Base-by-base conservation (phyloP, 1,140 invertebrate species). In the Pinna nobilis region DNA sequence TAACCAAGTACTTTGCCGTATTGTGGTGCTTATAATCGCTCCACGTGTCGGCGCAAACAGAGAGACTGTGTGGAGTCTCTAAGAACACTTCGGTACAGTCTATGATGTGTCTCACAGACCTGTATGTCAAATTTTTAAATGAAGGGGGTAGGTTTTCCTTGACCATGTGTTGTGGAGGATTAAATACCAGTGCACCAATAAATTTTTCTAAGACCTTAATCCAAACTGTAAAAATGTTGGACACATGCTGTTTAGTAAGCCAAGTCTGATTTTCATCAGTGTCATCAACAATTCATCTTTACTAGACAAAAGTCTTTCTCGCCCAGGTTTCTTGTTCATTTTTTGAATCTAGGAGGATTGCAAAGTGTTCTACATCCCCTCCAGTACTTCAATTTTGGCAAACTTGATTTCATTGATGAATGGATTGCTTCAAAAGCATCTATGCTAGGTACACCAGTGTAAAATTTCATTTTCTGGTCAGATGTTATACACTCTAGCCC, bases 1-100 rank as follows among this genome's bases (percentile, higher is more conserved):
- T 85, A 39, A 90, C 76, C 2, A 89, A 67, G 28, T 44, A 61
- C 28, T 70, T 70, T 20, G 57, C 68, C 37, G 68, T 70, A 35
- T 63, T 41, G 35, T 70, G 57, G n/a, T 70, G 55, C 35, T 70
- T 70, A 23, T 70, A 70, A 32, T 70, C 68, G 53, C 57, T 61
- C 39, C 68, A 70, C 37, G 68, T 70, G 6, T 65, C 28, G 49
- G 63, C 44, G 25, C 3, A 2, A 4, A 65, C 28, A 28, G 15
- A 28, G 1, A 65, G 20, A 32, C 50, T 51, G 32, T 65, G 20
- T 49, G 63, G 63, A 6, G 20, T 65, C 28, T 65, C 60, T 4
- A 67, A 35, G 41, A 67, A 67, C 20, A 70, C 25, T 50, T 60
- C 51, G 0, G 66, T 59, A 33, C 66, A 69, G 32, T 69, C 66